Evolutionary conservation across 2,888 invertebrate genomes (phyloP).

Genomic region (Polymixis lichenea): DNA sequence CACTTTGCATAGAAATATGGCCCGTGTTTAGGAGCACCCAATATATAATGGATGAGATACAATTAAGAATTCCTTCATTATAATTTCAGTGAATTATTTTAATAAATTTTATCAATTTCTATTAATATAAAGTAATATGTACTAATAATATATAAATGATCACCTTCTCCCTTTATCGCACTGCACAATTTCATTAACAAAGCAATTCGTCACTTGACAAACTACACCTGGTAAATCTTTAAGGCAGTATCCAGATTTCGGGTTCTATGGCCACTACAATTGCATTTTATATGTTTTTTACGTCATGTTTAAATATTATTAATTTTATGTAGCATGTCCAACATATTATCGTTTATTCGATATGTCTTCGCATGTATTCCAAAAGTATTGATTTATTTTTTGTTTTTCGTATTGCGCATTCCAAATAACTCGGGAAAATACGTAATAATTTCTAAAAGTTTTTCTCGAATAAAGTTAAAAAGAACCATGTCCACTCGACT

Average conservation of each 20-base stretch:
- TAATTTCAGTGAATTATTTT: not conserved
- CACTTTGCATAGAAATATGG: not conserved
- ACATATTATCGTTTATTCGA: not conserved
- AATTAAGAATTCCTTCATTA: not conserved
- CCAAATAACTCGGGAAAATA: conserved; percentile 37
- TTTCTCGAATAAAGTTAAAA: not conserved
- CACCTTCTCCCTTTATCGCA: not conserved
- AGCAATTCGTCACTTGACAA: not conserved
- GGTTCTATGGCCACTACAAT: not conserved
- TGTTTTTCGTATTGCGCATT: conserved; percentile 39
- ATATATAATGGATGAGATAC: not conserved
- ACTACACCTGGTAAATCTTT: not conserved
- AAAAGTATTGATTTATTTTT: conserved; percentile 26
- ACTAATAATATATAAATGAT: not conserved
- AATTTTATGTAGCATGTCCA: not conserved
- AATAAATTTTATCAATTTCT: not conserved
- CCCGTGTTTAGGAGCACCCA: not conserved
- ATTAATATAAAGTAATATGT: not conserved
- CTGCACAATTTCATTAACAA: conserved; percentile 5
- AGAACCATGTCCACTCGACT: too few species aligned
- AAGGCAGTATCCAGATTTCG: not conserved
- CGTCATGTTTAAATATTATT: not conserved
- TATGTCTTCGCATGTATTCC: conserved; percentile 22
- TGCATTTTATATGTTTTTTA: not conserved
- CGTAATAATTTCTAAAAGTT: not conserved